Percentiles rank a stretch among this genome's conserved stretches.
Conservation (phyloP, 2,888 invertebrate genomes). For the Eulithis prunata region DNA sequence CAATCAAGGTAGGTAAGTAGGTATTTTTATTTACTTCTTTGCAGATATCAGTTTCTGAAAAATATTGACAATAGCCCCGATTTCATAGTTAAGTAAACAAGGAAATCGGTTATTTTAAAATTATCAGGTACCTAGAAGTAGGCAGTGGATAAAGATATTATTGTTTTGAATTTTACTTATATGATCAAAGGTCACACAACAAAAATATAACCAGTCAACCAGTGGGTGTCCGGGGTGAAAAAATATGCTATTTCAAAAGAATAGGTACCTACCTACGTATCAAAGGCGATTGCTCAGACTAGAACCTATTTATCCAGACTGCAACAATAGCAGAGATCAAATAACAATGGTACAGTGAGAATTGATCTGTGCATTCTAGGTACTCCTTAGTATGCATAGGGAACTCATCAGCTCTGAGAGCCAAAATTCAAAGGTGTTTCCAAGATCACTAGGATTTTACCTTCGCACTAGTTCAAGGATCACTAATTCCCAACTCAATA, state of each 20-base stretch:
- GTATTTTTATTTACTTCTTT: neutral
- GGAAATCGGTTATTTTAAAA: slow-evolving; percentile 22
- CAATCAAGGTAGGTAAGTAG: neutral
- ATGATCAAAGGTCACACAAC: neutral
- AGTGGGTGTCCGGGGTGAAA: neutral
- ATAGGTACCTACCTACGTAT: too few species aligned
- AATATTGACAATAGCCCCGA: slow-evolving; percentile 24
- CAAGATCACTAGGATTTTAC: neutral
- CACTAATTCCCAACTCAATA: neutral
- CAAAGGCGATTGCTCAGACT: too few species aligned
- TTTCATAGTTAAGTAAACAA: slow-evolving; percentile 32
- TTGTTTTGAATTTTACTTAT: neutral
- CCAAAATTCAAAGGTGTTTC: too few species aligned
- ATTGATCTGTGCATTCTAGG: too few species aligned
- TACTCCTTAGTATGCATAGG: too few species aligned
- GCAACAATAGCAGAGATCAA: too few species aligned
- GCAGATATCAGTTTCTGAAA: slow-evolving; percentile 18
- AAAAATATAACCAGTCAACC: too few species aligned
- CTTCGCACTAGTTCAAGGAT: slow-evolving; percentile 18
- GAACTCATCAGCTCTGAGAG: too few species aligned
- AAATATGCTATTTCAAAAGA: too few species aligned
- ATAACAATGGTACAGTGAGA: too few species aligned
- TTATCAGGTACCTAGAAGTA: slow-evolving; percentile 4
- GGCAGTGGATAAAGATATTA: neutral
- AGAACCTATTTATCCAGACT: too few species aligned